Base-by-base conservation (phyloP, 1,140 invertebrate genomes). In the Tetragnatha versicolor region DNA sequence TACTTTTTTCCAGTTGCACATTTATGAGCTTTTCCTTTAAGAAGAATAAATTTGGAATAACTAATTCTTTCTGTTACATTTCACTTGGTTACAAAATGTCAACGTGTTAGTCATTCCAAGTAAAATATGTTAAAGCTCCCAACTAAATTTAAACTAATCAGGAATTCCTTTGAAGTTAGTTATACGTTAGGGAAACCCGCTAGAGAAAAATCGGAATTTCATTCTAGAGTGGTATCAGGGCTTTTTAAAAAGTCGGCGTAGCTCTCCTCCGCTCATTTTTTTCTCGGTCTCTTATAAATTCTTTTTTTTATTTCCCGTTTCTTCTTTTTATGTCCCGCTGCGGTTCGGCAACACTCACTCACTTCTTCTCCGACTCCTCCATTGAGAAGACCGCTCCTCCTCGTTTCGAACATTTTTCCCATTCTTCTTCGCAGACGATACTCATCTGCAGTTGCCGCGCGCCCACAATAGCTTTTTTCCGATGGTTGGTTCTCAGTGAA, bases 321-420 rank as follows among this genome's bases (percentile, higher is more conserved):
- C 5, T 35, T 72, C 49, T 72, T 60, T 51, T 60, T 31, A 20
- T 29, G 37, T 42, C 69, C 53, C 37, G 35, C 22, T 72, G 69
- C 69, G 53, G 14, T 55, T 27, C 29, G 53, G 51, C 27, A 58
- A 72, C 31, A 72, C 17, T 58, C 51, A 37, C 17, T 75, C 58
- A 75, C 58, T 75, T 63, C 42, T 42, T 25, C 58, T 51, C 60
- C 53, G 12, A 61, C 60, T 75, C 12, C 39, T 31, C 72, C 17
- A 42, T 20, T 12, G 58, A 75, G 20, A 25, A 49, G 72, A 63
- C 51, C 51, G n/a, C 58, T 35, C 14, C 31, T 73, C 22, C 49
- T 27, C 70, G 55, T 22, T n/a, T 47, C 58, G 70, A 60, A 12
- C 45, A 60, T 35, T 58, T 63, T 22, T 63, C 14, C n/a, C 25